Conservation (phyloP, 2,113 vertebrate genomes). For the Lamprotornis superbus region DNA sequence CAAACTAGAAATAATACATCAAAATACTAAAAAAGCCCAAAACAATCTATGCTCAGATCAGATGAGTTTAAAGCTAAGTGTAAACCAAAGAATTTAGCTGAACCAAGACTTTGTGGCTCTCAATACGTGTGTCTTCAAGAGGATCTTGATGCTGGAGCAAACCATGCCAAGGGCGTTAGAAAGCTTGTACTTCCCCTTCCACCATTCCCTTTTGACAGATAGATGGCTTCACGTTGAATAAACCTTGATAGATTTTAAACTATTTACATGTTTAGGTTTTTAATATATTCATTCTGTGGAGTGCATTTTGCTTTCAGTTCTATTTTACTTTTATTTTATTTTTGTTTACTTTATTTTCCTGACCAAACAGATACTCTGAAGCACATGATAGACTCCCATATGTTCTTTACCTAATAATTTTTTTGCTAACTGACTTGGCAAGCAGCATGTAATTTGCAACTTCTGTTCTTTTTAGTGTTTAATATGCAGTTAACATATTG, state of each 20-base stretch:
- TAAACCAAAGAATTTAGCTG: background rate
- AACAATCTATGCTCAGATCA: background rate
- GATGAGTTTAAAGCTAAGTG: background rate
- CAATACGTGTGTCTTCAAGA: rapidly evolving
- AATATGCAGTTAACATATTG: background rate
- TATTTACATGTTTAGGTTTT: background rate
- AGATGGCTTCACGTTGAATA: background rate
- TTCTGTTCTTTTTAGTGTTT: background rate
- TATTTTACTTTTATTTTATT: background rate
- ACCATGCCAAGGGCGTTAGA: background rate
- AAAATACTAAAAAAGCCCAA: background rate
- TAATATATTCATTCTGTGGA: background rate
- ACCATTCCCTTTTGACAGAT: background rate
- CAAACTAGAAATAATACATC: background rate
- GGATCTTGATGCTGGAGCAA: background rate
- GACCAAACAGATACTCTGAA: background rate
- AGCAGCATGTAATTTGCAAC: background rate
- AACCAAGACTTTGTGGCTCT: background rate
- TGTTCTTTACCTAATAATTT: background rate
- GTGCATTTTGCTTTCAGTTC: background rate
- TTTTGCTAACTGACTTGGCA: background rate
- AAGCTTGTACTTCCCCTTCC: background rate
- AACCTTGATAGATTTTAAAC: background rate
- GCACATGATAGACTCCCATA: background rate
- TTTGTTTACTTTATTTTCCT: background rate